phyloP scores from a whole-genome alignment of 1,140 invertebrate genomes.

The Cheumatopsyche charites region DNA sequence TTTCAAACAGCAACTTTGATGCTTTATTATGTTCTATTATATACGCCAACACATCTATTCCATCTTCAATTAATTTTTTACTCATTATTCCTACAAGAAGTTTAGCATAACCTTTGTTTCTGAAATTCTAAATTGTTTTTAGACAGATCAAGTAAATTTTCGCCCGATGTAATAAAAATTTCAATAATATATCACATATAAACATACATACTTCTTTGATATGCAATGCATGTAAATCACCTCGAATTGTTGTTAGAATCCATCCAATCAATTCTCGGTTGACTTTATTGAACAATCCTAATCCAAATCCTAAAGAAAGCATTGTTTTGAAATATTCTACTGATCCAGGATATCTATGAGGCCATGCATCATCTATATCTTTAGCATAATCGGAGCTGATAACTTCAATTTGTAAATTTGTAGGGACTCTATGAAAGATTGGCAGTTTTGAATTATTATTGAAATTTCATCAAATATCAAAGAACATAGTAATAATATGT shows the following conservation, averaged over 20 bases:
- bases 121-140: background rate
- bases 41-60: background rate
- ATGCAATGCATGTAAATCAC: conserved; percentile 22
- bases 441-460: background rate
- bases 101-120: conserved; percentile 20
- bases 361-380: conserved; percentile 21
- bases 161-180: too few species aligned
- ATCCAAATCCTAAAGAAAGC: background rate
- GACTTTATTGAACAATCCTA: background rate
- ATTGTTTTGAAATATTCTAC: conserved; percentile 21
- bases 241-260: conserved; percentile 13
- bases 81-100: background rate
- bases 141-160: background rate
- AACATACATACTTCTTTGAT: conserved; percentile 3
- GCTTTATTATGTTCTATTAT: background rate
- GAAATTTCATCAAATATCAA: background rate
- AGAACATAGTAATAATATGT: conserved; percentile 2
- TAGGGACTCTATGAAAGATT: background rate
- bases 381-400: conserved; percentile 5
- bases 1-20: conserved; percentile 14
- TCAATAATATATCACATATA: background rate
- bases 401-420: background rate
- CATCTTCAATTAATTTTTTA: background rate
- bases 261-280: conserved; percentile 5
- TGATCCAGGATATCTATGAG: conserved; percentile 29